Evolutionary conservation across 2,888 invertebrate genomes (phyloP).

Genomic region (Drosophila mulleri): DNA sequence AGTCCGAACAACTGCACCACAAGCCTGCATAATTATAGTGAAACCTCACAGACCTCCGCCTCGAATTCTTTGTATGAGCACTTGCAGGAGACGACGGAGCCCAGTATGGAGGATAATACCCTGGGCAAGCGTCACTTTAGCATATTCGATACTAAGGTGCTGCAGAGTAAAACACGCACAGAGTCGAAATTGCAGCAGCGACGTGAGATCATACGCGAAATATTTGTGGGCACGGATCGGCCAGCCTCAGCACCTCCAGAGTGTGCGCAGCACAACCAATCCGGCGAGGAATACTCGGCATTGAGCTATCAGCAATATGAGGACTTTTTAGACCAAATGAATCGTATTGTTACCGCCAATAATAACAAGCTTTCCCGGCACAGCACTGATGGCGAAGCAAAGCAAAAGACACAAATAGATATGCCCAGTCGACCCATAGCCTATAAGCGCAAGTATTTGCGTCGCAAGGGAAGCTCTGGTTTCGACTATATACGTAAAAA

Average conservation of each 20-base stretch:
- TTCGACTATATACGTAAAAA: conserved; percentile 96
- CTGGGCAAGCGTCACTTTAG: conserved; percentile 80
- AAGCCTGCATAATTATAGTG: conserved; percentile 66
- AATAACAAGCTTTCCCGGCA: conserved; percentile 66
- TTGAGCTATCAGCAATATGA: conserved; percentile 83
- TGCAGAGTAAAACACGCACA: conserved; percentile 91
- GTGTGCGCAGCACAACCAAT: conserved; percentile 82
- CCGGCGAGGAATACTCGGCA: conserved; percentile 37
- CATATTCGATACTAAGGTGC: conserved; percentile 89
- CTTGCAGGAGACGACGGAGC: conserved; percentile 58
- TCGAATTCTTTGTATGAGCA: conserved; percentile 76
- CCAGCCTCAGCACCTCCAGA: conserved; percentile 93
- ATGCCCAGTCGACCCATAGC: neutral
- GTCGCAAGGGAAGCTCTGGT: conserved; percentile 85
- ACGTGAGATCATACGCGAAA: conserved; percentile 92
- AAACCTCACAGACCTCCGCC: conserved; percentile 80
- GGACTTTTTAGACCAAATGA: conserved; percentile 83
- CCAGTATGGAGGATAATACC: conserved; percentile 33
- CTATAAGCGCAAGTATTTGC: conserved; percentile 78
- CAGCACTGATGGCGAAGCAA: neutral
- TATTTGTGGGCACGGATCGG: conserved; percentile 90
- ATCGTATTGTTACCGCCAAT: conserved; percentile 75
- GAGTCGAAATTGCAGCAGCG: conserved; percentile 90
- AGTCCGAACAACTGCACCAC: conserved; percentile 35
- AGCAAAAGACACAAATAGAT: neutral